These are phyloP conservation scores for Montifringilla adamsi DNA, from an alignment of 2,113 vertebrate genomes.

Conservation along the genomic window DNA sequence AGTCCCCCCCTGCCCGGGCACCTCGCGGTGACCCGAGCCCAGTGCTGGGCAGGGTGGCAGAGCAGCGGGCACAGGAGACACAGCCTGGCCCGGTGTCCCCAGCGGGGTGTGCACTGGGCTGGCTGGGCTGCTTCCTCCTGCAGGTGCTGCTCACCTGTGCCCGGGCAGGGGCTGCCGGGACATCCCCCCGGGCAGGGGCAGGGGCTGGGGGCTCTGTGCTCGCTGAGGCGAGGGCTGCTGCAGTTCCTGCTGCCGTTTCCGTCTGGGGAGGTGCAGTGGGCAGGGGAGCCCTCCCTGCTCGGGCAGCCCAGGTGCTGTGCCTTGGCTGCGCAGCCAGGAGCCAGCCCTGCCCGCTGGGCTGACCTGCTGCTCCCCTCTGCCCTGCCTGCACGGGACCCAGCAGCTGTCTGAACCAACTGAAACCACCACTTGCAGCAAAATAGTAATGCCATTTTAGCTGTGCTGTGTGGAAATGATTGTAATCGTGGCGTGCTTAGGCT, in stretches of 20 bases:
- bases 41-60: too few species aligned
- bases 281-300: not conserved
- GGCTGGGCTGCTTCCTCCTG: not conserved
- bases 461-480: not conserved
- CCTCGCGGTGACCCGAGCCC: too few species aligned
- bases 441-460: not conserved
- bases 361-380: not conserved
- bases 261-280: not conserved
- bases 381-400: too few species aligned
- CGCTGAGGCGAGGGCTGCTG: too few species aligned
- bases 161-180: not conserved
- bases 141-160: not conserved
- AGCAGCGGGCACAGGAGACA: not conserved
- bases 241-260: not conserved
- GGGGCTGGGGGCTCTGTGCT: too few species aligned
- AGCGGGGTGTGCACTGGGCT: not conserved
- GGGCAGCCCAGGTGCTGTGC: rapidly evolving
- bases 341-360: not conserved
- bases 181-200: not conserved
- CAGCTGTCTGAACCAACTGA: not conserved
- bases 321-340: rapidly evolving
- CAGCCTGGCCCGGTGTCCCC: not conserved
- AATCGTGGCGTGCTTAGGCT: not conserved
- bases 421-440: not conserved
- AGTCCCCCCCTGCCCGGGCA: too few species aligned